These are phyloP conservation scores for Brachynemurus nebulosus DNA, from an alignment of 2,888 invertebrate genomes.

Conservation along the genomic window DNA sequence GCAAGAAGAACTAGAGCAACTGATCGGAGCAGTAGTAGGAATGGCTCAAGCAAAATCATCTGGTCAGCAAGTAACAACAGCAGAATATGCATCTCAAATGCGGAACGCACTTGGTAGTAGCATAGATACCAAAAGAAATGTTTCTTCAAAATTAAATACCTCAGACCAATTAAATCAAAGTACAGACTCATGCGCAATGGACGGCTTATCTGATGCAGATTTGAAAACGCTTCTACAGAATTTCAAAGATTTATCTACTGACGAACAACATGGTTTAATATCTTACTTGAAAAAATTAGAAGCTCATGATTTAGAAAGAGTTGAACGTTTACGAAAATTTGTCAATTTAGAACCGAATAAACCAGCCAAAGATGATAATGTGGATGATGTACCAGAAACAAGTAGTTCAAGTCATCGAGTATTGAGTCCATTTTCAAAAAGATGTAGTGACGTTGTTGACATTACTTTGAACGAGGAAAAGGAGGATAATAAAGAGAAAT, in stretches of 20 bases:
- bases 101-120: constrained; percentile 14
- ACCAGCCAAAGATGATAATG: too few relatives aligned
- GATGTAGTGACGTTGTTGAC: constrained; percentile 25
- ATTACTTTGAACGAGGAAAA: constrained; percentile 31
- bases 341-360: constrained; percentile 42
- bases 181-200: constrained; percentile 40
- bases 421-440: constrained; percentile 36
- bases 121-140: constrained; percentile 12
- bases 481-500: constrained; percentile 18
- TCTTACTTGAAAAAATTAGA: constrained; percentile 70
- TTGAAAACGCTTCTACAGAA: constrained; percentile 66
- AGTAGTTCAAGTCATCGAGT: constrained; percentile 18
- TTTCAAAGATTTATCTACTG: constrained; percentile 62
- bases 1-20: constrained; percentile 60
- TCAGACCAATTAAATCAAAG: constrained; percentile 34
- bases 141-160: constrained; percentile 15
- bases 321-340: constrained; percentile 60
- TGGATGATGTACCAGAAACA: too few relatives aligned
- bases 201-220: constrained; percentile 65
- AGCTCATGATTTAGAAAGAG: constrained; percentile 58
- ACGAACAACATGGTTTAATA: constrained; percentile 72
- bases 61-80: constrained; percentile 37
- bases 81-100: constrained; percentile 32
- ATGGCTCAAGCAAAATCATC: constrained; percentile 45
- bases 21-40: constrained; percentile 65